Evolutionary conservation across 2,888 invertebrate species (phyloP).

Genomic region (Agrotis puta): DNA sequence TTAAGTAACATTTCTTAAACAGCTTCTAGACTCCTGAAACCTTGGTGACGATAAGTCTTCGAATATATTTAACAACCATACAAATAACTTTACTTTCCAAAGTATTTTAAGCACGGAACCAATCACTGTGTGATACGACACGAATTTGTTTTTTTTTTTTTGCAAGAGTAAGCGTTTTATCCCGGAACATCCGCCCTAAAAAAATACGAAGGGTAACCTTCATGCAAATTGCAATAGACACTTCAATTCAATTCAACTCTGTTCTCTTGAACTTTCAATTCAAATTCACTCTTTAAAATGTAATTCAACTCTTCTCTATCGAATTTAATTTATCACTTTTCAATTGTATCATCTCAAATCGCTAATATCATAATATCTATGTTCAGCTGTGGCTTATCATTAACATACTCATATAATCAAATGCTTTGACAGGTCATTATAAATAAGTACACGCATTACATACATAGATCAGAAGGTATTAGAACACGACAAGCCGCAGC

Average conservation of each 20-base stretch:
- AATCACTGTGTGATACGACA: not conserved
- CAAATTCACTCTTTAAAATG: slow-evolving; percentile 1
- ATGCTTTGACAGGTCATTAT: not conserved
- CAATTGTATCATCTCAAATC: not conserved
- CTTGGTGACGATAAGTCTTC: not conserved
- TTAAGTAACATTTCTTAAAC: too few relatives aligned
- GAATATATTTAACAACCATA: not conserved
- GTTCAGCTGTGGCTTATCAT: not conserved
- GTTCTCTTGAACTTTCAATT: not conserved
- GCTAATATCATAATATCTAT: not conserved
- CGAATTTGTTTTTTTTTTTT: slow-evolving; percentile 7
- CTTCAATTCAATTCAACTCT: not conserved
- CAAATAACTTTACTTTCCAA: not conserved
- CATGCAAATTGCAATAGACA: slow-evolving; percentile 14
- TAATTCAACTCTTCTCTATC: not conserved
- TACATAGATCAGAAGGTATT: not conserved
- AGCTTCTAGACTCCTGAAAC: too few relatives aligned
- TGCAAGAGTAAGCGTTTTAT: slow-evolving; percentile 16
- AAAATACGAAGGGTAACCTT: not conserved
- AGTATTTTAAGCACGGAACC: not conserved
- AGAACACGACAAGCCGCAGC: too few relatives aligned
- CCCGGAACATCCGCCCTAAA: slow-evolving; percentile 12
- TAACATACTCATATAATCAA: not conserved
- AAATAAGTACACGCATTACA: not conserved
- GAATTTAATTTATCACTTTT: not conserved